Evolutionary conservation across 2,888 invertebrate species (phyloP), one percentile per base, ranked within the genome.

Genomic region (Nomada goodeniana): DNA sequence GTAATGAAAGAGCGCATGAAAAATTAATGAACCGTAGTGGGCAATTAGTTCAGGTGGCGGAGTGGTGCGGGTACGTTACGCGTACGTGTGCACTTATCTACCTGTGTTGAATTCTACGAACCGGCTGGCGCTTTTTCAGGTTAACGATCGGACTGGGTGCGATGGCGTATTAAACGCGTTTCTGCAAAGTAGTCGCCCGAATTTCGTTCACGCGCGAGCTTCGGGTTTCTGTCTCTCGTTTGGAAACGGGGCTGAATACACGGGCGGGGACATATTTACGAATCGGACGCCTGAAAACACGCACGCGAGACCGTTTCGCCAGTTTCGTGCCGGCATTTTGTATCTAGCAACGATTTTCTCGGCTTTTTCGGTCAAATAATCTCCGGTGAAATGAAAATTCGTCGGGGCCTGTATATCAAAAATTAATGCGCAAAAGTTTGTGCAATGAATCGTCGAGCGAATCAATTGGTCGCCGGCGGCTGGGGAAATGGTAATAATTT

Each of bases 211-310:
- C 68, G 69, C 70, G 75, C 29, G 57, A 53, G 20, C 11, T 11
- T 23, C 59, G 26, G 55, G 71, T 79, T 67, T 81, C 68, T 76
- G 60, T 60, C 67, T 75, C 69, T 60, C 63, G 69, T 69, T 61
- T 26, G 80, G 65, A 71, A 79, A 69, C 57, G 29, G 10, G n/a
- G 13, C 23, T 47, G 60, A 55, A 59, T 20, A 18, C 69, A 11
- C 0, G 13, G 13, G 52, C 15, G 7, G 36, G 36, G 36, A 36
- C 36, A 36, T 36, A 7, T 7, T 36, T 36, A 7, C 36, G 36
- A 36, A 36, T 36, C 7, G 11, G 59, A 61, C 75, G 72, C 76
- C 82, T 76, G 84, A 76, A 82, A 82, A 85, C 65, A 84, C 75
- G 29, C 60, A 76, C 26, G 26, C 26, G 26, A 2, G 26, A 2